phyloP scores from a whole-genome alignment of 1,140 invertebrate genomes.

The Camponotus floridanus region DNA sequence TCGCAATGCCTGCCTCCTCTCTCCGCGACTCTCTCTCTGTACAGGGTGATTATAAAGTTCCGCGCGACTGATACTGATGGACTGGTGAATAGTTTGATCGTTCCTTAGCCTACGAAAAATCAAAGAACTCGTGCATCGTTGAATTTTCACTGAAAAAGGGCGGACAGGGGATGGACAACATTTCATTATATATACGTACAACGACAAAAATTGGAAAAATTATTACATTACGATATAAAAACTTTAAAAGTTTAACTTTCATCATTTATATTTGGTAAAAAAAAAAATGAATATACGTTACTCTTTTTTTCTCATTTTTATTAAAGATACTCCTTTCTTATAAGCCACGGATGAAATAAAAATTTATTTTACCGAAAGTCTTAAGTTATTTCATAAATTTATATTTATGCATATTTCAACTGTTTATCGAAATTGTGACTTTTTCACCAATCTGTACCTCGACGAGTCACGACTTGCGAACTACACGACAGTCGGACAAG shows the following conservation, averaged over 20 bases:
- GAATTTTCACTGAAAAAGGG: not conserved
- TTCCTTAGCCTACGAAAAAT: not conserved
- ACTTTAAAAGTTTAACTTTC: no score
- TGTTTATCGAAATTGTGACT: slow-evolving; percentile 46
- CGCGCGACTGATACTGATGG: slow-evolving; percentile 63
- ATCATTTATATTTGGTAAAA: no score
- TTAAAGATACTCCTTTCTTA: no score
- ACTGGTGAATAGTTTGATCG: slow-evolving; percentile 35
- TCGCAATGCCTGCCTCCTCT: slow-evolving; percentile 56
- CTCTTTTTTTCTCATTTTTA: no score
- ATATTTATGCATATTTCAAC: not conserved
- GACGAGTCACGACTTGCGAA: slow-evolving; percentile 63
- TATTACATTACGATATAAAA: not conserved
- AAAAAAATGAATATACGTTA: no score
- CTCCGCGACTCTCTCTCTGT: slow-evolving; percentile 63
- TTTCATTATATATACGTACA: not conserved
- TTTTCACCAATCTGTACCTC: slow-evolving; percentile 65
- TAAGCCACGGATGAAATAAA: not conserved
- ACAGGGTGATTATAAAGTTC: slow-evolving; percentile 80
- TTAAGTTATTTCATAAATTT: not conserved
- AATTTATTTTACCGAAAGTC: slow-evolving; percentile 10
- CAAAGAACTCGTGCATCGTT: not conserved
- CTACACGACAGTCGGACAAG: slow-evolving; percentile 38
- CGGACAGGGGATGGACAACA: no score
- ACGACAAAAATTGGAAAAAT: not conserved